phyloP scores from a whole-genome alignment of 2,888 invertebrate genomes.

The Chrysolina oricalcia region DNA sequence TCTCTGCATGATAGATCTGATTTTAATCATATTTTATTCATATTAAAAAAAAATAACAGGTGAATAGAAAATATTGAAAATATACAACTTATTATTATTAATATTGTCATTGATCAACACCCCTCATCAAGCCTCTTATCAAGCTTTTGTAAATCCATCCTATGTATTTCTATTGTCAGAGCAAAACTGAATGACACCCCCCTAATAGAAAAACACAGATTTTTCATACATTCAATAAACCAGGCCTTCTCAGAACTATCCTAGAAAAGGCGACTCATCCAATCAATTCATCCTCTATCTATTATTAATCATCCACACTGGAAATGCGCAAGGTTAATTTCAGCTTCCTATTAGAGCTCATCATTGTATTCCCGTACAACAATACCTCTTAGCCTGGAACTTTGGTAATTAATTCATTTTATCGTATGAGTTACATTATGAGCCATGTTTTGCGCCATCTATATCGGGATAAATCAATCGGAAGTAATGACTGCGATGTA shows the following conservation, averaged over 20 bases:
- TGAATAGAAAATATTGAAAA: too few species aligned
- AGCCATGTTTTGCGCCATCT: slow-evolving; percentile 44
- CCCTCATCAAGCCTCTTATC: too few species aligned
- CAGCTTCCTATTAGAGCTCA: slow-evolving; percentile 42
- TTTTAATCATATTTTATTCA: too few species aligned
- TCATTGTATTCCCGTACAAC: slow-evolving; percentile 46
- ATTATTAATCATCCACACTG: slow-evolving; percentile 35
- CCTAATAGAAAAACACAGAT: too few species aligned
- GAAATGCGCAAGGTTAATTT: slow-evolving; percentile 42
- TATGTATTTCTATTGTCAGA: too few species aligned
- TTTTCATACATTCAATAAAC: neutral
- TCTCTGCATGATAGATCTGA: too few species aligned
- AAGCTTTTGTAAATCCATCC: too few species aligned
- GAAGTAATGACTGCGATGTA: slow-evolving; percentile 41
- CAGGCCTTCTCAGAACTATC: neutral
- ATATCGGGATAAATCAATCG: slow-evolving; percentile 47
- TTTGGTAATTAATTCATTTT: slow-evolving; percentile 49
- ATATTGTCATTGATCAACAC: too few species aligned
- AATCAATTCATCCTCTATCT: slow-evolving; percentile 19
- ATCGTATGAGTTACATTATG: slow-evolving; percentile 42
- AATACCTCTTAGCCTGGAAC: slow-evolving; percentile 48
- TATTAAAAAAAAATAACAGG: too few species aligned
- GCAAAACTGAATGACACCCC: too few species aligned
- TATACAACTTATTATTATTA: too few species aligned
- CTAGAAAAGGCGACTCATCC: neutral